These are phyloP conservation scores for Alouatta palliata DNA, from an alignment of 2,113 vertebrate species.

Conservation along the genomic window DNA sequence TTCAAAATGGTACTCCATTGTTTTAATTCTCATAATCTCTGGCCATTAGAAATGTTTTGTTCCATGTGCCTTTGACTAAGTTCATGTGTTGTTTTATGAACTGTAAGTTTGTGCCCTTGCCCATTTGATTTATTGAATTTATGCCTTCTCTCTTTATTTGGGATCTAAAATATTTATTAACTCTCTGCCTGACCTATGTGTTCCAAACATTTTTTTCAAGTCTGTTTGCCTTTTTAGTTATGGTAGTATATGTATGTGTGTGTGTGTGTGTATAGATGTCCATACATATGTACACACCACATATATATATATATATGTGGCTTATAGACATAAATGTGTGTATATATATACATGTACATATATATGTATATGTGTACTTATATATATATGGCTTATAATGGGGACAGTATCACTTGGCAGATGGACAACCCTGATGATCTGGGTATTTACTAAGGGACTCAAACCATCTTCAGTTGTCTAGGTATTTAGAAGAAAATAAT, in stretches of 20 bases:
- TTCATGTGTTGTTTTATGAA: not conserved
- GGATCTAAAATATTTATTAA: not conserved
- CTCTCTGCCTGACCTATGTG: not conserved
- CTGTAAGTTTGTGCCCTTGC: not conserved
- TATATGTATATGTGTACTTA: too few species aligned
- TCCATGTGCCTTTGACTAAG: not conserved
- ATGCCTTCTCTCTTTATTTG: not conserved
- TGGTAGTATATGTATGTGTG: rapidly evolving
- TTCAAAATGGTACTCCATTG: not conserved
- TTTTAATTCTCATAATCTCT: not conserved
- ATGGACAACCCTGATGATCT: not conserved
- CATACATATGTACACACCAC: too few species aligned
- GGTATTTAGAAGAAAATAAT: not conserved
- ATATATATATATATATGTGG: too few species aligned
- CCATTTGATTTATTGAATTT: not conserved
- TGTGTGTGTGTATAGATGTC: not conserved
- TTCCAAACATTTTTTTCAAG: not conserved
- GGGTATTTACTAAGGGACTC: not conserved
- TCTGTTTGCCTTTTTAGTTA: not conserved
- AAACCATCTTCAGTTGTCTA: not conserved
- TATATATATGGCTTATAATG: not conserved
- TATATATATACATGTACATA: too few species aligned
- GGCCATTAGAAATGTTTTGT: not conserved
- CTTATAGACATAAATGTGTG: not conserved
- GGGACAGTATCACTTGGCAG: not conserved